A percentile compares a stretch with the other conserved stretches of the same genome.
phyloP scores from a whole-genome alignment of 2,888 invertebrate species.

The Diachrysia chrysitis region DNA sequence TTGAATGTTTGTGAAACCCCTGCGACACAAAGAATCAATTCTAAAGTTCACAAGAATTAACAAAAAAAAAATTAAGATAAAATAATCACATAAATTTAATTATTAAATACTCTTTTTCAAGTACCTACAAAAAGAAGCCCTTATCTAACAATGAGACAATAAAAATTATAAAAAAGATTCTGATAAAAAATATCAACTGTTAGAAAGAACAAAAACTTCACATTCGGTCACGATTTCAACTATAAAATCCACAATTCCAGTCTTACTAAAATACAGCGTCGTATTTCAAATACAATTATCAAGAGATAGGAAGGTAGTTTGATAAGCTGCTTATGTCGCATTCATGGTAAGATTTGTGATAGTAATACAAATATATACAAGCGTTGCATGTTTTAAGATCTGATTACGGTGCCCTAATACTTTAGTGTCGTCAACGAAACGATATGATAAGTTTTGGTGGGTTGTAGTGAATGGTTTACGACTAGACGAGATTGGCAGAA shows the following conservation, averaged over 20 bases:
- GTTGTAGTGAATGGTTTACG: background rate
- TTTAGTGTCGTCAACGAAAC: conserved; percentile 10
- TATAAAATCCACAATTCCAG: conserved; percentile 16
- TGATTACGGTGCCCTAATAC: conserved; percentile 33
- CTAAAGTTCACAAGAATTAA: no score
- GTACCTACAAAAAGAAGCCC: no score
- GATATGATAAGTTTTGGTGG: background rate
- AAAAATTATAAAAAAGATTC: no score
- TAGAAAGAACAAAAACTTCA: no score
- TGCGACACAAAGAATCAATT: no score
- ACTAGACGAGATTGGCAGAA: background rate
- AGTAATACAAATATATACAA: conserved; percentile 20
- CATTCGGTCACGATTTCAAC: no score
- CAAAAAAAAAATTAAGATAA: no score
- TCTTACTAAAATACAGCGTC: conserved; percentile 8
- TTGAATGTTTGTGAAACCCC: no score
- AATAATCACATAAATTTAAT: no score
- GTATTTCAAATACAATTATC: conserved; percentile 32
- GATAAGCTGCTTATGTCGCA: conserved; percentile 39
- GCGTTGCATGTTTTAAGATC: conserved; percentile 41
- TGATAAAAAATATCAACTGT: no score
- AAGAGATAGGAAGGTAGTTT: conserved; percentile 27
- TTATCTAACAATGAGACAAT: no score
- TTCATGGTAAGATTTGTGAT: conserved; percentile 44
- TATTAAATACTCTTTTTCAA: no score